Evolutionary conservation across 2,888 invertebrate genomes (phyloP), one percentile per base, ranked within the genome.

Genomic region (Acleris literana): DNA sequence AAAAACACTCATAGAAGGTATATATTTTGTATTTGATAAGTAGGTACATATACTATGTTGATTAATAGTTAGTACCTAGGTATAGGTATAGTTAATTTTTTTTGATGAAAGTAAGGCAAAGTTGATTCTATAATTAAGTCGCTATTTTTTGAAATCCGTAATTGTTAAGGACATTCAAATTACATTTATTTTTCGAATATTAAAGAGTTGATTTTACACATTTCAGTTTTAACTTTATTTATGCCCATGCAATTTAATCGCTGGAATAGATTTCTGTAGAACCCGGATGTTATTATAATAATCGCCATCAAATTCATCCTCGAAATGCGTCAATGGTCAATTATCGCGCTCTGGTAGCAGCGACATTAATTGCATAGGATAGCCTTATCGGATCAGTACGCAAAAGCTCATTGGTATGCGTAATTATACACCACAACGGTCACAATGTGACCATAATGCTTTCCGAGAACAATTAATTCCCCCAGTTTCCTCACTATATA

Each of bases 321-420:
- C 25, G 53, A 48, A 55, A 49, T 49, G 54, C 48, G 59, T 59
- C 54, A 49, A 43, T 43, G 39, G 51, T 51, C 48, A 60, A 64
- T 64, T 55, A 60, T 60, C 25, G 39, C 49, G 11, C 18, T 49
- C n/a, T n/a, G 54, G 49, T 44, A 29, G 16, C 43, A 48, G 54
- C 44, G 11, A 44, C 49, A 46, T 46, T 57, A 22, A 57, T 57
- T 46, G 46, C 17, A 57, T 57, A 11, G 6, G 25, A 25, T 44
- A 25, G n/a, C n/a, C 46, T n/a, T 46, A 46, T 46, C 17, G 17
- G 46, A 55, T 63, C 62, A 48, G 7, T 63, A 55, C 62, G 46
- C 17, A 39, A 55, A 55, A 65, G 48, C 44, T 55, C 33, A 51
- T 65, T 56, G 43, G 44, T 61, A 65, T 65, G 60, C 65, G 60